Percentiles rank a stretch among this genome's conserved stretches.
These are phyloP conservation scores for Callopanchax toddi DNA, from an alignment of 2,113 vertebrate genomes.

Conservation along the genomic window DNA sequence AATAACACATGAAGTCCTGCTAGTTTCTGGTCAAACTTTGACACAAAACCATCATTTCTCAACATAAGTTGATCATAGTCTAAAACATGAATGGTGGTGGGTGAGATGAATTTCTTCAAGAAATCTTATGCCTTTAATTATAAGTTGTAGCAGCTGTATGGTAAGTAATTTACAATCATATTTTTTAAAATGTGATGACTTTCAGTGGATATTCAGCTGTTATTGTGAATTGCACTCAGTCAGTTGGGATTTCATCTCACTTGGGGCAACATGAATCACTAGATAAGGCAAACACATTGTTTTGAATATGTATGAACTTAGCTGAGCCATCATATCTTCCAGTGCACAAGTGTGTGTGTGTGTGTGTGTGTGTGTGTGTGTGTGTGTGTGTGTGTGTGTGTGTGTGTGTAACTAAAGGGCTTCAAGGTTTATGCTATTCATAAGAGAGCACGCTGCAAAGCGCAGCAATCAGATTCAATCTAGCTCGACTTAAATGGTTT, in stretches of 20 bases:
- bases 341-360: background rate
- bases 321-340: slow-evolving; percentile 11
- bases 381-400: background rate
- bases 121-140: too few relatives aligned
- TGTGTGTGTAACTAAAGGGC: slow-evolving; percentile 18
- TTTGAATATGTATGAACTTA: slow-evolving; percentile 45
- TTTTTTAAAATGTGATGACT: background rate
- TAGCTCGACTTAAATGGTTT: slow-evolving; percentile 55
- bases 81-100: too few relatives aligned
- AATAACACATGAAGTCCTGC: too few relatives aligned
- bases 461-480: slow-evolving; percentile 35
- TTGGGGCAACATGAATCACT: slow-evolving; percentile 23
- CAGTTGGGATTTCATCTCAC: slow-evolving; percentile 2
- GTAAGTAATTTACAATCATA: background rate
- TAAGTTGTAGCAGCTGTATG: too few relatives aligned
- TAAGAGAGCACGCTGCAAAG: slow-evolving; percentile 20
- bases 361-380: background rate
- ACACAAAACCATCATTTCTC: too few relatives aligned
- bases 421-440: slow-evolving; percentile 38
- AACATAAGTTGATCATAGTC: too few relatives aligned
- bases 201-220: slow-evolving; percentile 12
- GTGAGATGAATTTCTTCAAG: too few relatives aligned
- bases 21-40: too few relatives aligned
- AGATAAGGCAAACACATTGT: slow-evolving; percentile 27
- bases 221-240: slow-evolving; percentile 26